Evolutionary conservation across 2,797 vertebrate genomes (phyloP).

Genomic region (Sebastes miniatus): DNA sequence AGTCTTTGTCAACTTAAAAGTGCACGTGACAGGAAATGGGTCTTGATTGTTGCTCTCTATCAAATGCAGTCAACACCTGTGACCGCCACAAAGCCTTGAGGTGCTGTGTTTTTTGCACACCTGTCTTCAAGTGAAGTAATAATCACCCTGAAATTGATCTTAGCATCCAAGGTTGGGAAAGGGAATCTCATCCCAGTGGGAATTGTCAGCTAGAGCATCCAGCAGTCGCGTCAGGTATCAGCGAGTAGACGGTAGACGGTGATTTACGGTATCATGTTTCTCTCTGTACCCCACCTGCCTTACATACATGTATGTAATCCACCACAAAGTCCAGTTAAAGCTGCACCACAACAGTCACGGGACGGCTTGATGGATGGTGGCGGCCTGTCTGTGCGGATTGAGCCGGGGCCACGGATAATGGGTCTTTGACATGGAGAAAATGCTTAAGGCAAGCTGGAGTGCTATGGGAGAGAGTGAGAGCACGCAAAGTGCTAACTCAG

Average conservation of each 20-base stretch:
- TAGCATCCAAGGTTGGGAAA: slow-evolving; percentile 2
- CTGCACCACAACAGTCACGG: slow-evolving; percentile 1
- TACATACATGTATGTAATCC: not conserved
- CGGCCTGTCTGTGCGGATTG: slow-evolving; percentile 14
- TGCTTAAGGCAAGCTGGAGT: slow-evolving; percentile 20
- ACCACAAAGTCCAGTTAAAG: slow-evolving; percentile 4
- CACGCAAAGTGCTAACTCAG: slow-evolving; percentile 46
- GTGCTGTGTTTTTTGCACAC: not conserved
- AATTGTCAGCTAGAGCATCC: slow-evolving; percentile 38
- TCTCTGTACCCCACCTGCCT: not conserved
- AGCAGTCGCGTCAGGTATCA: slow-evolving; percentile 26
- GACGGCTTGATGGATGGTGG: slow-evolving; percentile 33
- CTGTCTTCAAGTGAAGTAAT: not conserved
- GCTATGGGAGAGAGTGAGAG: not conserved
- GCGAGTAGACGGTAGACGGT: not conserved
- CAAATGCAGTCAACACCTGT: slow-evolving; percentile 14
- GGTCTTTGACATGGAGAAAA: slow-evolving; percentile 25
- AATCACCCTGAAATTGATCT: slow-evolving; percentile 29
- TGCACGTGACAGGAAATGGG: slow-evolving; percentile 14
- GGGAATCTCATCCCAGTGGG: slow-evolving; percentile 50
- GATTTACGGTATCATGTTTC: slow-evolving; percentile 46
- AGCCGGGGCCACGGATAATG: slow-evolving; percentile 5
- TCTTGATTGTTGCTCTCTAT: not conserved
- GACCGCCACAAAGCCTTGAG: not conserved
- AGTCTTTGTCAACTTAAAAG: slow-evolving; percentile 14